These are phyloP conservation scores for Lasioglossum pauxillum DNA, from an alignment of 2,888 invertebrate genomes.

Conservation along the genomic window DNA sequence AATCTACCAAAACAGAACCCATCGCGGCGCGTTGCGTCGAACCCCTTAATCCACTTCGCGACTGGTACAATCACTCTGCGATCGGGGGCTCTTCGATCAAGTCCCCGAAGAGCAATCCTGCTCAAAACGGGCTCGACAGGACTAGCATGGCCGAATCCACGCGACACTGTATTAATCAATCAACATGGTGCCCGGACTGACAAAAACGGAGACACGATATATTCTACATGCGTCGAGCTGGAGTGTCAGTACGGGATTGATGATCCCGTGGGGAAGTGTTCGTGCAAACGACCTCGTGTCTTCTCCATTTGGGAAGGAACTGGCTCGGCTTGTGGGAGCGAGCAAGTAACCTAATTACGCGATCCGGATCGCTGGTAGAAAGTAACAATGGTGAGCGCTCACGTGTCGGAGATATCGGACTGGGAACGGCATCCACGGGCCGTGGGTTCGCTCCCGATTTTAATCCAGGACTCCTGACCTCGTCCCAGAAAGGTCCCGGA, in stretches of 20 bases:
- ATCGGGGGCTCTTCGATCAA: not conserved
- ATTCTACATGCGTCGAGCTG: not conserved
- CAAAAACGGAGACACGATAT: constrained; percentile 2
- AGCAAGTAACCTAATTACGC: not conserved
- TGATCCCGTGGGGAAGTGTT: not conserved
- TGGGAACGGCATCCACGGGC: constrained; percentile 32
- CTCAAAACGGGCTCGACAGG: not conserved
- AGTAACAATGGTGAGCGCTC: constrained; percentile 56
- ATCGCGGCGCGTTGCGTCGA: not conserved
- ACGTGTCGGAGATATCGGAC: constrained; percentile 51
- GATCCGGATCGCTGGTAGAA: constrained; percentile 20
- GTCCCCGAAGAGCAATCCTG: not conserved
- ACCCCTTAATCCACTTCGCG: not conserved
- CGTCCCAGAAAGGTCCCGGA: not conserved
- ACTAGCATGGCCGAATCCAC: not conserved
- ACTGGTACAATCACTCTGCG: not conserved
- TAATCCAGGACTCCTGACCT: not conserved
- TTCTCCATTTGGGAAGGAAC: not conserved
- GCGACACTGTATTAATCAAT: not conserved
- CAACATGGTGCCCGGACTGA: not conserved
- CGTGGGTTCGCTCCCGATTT: not conserved
- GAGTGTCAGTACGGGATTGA: not conserved
- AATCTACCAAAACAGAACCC: not conserved
- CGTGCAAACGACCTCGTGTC: not conserved
- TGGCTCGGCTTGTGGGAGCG: not conserved